Evolutionary conservation across 2,888 invertebrate species (phyloP).

Genomic region (Hymenopus coronatus): DNA sequence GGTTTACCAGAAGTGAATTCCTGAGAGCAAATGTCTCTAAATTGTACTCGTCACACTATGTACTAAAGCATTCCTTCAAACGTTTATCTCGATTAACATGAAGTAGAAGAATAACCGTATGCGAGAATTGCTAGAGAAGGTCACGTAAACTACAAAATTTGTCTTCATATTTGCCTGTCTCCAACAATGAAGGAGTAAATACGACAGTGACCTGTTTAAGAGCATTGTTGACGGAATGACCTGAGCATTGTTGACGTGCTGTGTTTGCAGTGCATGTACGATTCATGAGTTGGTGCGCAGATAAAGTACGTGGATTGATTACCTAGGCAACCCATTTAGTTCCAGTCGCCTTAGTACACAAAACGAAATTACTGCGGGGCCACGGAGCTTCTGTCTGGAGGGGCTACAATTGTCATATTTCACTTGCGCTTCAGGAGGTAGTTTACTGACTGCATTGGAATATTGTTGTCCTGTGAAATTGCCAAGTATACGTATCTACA

Average conservation of each 20-base stretch:
- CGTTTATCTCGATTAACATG: too few species aligned
- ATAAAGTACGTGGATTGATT: neutral
- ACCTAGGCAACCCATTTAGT: neutral
- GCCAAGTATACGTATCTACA: neutral
- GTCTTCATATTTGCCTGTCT: too few species aligned
- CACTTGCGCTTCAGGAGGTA: neutral
- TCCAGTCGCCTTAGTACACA: neutral
- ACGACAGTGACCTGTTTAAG: too few species aligned
- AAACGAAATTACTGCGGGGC: neutral
- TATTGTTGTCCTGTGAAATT: neutral
- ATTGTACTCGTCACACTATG: too few species aligned
- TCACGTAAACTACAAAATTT: too few species aligned
- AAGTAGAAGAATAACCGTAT: too few species aligned
- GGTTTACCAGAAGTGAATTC: too few species aligned
- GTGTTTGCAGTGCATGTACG: neutral
- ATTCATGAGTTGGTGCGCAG: neutral
- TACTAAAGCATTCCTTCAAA: too few species aligned
- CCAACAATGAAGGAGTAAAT: too few species aligned
- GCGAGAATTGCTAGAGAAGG: too few species aligned
- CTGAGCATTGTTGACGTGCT: neutral
- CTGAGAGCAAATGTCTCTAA: too few species aligned
- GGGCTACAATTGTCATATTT: neutral
- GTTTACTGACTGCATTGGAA: neutral
- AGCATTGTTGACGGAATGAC: neutral
- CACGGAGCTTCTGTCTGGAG: neutral